phyloP scores from a whole-genome alignment of 2,888 invertebrate species.

The Dasysyrphus albostriatus region DNA sequence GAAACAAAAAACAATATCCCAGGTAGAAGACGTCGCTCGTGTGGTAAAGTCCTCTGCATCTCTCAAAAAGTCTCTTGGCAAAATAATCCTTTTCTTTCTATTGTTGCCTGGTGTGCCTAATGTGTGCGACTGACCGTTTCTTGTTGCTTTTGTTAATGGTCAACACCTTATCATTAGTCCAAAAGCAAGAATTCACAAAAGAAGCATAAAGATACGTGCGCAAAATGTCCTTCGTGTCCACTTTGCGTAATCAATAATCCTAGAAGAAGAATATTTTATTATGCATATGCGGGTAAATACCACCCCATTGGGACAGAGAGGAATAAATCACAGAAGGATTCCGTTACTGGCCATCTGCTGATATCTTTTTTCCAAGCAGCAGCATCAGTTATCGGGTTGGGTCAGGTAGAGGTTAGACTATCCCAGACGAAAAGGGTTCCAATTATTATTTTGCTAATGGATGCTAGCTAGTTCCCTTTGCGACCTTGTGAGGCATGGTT shows the following conservation, averaged over 20 bases:
- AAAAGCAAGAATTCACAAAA: neutral
- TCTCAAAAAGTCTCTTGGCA: constrained; percentile 56
- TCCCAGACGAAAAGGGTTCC: constrained; percentile 47
- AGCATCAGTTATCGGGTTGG: constrained; percentile 15
- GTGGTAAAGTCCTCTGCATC: constrained; percentile 24
- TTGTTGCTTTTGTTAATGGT: constrained; percentile 64
- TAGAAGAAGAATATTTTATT: constrained; percentile 34
- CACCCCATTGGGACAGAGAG: constrained; percentile 30
- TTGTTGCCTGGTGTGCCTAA: constrained; percentile 68
- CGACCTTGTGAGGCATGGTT: neutral
- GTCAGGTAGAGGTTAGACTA: constrained; percentile 30
- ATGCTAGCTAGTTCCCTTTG: constrained; percentile 43
- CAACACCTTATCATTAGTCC: constrained; percentile 74
- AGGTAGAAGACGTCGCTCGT: constrained; percentile 3
- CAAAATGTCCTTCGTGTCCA: constrained; percentile 54
- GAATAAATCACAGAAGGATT: constrained; percentile 21
- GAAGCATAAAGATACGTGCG: neutral
- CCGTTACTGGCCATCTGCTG: constrained; percentile 66
- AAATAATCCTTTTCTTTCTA: constrained; percentile 74
- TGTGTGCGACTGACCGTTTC: constrained; percentile 59
- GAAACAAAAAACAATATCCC: neutral
- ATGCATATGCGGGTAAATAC: constrained; percentile 29
- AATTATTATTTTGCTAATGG: constrained; percentile 70
- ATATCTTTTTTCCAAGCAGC: constrained; percentile 47
- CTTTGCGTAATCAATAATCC: constrained; percentile 73